Evolutionary conservation across 2,888 invertebrate genomes (phyloP), one percentile per base, ranked within the genome.

Genomic region (Trichopria drosophilae): DNA sequence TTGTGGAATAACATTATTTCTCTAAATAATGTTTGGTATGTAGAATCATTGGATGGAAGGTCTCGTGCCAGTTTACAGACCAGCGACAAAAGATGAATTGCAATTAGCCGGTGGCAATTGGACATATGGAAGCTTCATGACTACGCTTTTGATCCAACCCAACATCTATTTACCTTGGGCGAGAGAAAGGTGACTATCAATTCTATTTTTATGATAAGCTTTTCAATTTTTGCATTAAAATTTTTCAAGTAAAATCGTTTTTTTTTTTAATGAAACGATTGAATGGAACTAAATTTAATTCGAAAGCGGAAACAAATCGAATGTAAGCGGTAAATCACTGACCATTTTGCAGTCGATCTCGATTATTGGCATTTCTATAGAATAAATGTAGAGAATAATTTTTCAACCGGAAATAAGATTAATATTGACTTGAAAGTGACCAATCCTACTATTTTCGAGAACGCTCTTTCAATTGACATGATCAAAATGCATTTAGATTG

Each of bases 121-220:
- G 86, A 90, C 88, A 71, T 88, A 88, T 68, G 95, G 94, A 1
- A 85, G 87, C 0, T 92, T 84, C 69, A 89, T 85, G 59, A 85
- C 87, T 3, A 93, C 93, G 1, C 66, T 93, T 32, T 78, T 92
- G 42, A 85, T 88, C 1, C 89, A 91, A 64, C 84, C 86, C 59
- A 80, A 81, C 13, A 76, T 81, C 13, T 90, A 87, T 73, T 76
- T 94, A 44, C 91, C 92, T 0, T 95, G 90, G 87, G 82, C 87
- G 4, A 83, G 83, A 48, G 77, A 81, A 54, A 83, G 83, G 83
- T 87, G 80, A 69, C n/a, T n/a, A n/a, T n/a, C n/a, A n/a, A n/a
- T n/a, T n/a, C n/a, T n/a, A n/a, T 73, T 56, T 7, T 34, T 12
- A n/a, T n/a, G 19, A 35, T 13, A 12, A 15, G 9, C 7, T 10